These are phyloP conservation scores for Pachycephala philippinensis DNA, from an alignment of 2,113 vertebrate species.

Conservation along the genomic window DNA sequence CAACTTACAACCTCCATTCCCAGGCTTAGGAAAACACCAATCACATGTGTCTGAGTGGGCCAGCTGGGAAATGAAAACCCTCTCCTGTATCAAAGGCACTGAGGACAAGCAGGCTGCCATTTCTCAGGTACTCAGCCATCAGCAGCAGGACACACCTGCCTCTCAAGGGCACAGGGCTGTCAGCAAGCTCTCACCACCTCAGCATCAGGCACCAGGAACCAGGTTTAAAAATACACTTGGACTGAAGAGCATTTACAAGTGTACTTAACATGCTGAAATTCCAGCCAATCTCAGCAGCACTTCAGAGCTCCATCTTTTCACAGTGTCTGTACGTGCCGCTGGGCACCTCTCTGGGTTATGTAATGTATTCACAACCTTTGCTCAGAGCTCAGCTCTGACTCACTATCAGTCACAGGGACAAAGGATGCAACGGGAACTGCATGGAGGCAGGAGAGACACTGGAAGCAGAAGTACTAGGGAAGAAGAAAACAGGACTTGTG, in stretches of 20 bases:
- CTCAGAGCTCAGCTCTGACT: not conserved
- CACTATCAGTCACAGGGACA: not conserved
- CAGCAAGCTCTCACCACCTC: not conserved
- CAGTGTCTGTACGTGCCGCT: not conserved
- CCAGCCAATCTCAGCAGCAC: not conserved
- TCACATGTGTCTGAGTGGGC: not conserved
- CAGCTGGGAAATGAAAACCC: not conserved
- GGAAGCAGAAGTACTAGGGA: not conserved
- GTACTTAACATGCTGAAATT: not conserved
- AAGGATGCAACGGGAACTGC: accelerated
- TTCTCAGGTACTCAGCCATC: not conserved
- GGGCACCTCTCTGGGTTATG: not conserved
- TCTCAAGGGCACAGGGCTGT: not conserved
- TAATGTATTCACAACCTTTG: not conserved
- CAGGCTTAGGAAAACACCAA: not conserved
- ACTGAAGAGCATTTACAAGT: not conserved
- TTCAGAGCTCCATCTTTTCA: not conserved
- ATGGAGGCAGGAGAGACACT: not conserved
- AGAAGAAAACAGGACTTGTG: not conserved
- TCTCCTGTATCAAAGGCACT: not conserved
- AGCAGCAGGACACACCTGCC: not conserved
- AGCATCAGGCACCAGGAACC: not conserved
- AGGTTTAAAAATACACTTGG: not conserved
- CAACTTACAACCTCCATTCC: not conserved
- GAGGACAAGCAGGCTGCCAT: not conserved